phyloP scores from a whole-genome alignment of 2,113 vertebrate species.

The Panthera leo region DNA sequence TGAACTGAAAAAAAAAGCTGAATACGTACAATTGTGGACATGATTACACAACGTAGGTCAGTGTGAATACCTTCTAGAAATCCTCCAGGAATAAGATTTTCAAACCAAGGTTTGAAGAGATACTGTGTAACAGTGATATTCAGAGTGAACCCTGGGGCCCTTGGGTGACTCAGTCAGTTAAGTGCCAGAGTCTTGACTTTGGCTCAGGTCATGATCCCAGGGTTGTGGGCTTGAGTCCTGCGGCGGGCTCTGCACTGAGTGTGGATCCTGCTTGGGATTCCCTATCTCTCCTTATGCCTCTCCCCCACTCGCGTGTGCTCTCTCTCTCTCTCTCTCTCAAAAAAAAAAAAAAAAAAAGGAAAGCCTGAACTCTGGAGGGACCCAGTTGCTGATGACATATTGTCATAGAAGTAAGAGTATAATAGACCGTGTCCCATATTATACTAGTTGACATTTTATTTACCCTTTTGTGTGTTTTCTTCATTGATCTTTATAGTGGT shows the following conservation, averaged over 20 bases:
- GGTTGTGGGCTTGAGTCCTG: too few relatives aligned
- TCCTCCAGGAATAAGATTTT: not conserved
- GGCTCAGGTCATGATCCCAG: too few relatives aligned
- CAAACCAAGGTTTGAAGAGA: not conserved
- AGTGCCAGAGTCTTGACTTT: too few relatives aligned
- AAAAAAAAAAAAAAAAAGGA: not conserved
- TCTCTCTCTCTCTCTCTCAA: too few relatives aligned
- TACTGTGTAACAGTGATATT: not conserved
- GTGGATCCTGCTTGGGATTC: too few relatives aligned
- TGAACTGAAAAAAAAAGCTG: not conserved
- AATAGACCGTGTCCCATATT: not conserved
- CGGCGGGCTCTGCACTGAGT: too few relatives aligned
- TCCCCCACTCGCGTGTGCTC: accelerated
- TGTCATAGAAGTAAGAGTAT: not conserved
- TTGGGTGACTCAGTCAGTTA: too few relatives aligned
- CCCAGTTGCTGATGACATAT: not conserved
- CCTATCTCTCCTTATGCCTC: too few relatives aligned
- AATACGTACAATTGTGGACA: not conserved
- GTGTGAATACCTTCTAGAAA: not conserved
- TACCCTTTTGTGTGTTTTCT: not conserved
- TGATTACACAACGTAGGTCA: not conserved
- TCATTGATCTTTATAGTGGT: not conserved
- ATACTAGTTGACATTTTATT: not conserved
- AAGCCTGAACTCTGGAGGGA: not conserved
- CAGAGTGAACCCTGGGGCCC: not conserved